Percentiles rank a stretch among this genome's conserved stretches.
phyloP scores from a whole-genome alignment of 37 sponge, comb jelly and placozoan species.

The Oscarella lobularis region DNA sequence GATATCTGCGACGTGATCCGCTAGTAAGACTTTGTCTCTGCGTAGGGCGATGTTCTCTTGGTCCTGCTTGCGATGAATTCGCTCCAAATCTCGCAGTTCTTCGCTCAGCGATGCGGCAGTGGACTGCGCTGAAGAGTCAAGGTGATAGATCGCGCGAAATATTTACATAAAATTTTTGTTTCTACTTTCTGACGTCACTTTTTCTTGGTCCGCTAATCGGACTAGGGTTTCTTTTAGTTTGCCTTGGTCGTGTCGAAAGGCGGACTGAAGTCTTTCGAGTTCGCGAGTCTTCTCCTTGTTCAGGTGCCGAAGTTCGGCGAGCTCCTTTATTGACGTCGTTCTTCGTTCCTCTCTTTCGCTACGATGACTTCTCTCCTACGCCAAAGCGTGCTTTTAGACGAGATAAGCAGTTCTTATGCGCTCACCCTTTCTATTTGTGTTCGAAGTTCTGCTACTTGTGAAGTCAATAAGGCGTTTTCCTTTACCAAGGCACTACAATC shows the following conservation, averaged over 20 bases:
- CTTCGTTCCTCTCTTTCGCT: neutral
- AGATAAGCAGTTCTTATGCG: no score
- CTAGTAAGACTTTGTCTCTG: neutral
- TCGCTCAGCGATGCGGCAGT: neutral
- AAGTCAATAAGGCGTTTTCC: neutral
- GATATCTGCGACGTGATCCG: neutral
- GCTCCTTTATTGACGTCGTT: neutral
- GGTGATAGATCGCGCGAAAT: no score
- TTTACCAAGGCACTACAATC: neutral
- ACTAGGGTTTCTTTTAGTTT: neutral
- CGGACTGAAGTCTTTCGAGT: neutral
- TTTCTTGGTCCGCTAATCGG: neutral
- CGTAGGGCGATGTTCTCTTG: slow-evolving; percentile 1
- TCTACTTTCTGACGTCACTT: neutral
- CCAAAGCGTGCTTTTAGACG: no score
- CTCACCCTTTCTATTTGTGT: neutral
- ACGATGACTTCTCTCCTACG: slow-evolving; percentile 1
- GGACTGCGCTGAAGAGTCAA: no score
- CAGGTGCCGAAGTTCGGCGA: neutral
- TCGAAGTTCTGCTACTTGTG: neutral
- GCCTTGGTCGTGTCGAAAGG: neutral
- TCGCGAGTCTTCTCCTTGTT: neutral
- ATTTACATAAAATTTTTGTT: no score
- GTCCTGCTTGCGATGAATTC: neutral
- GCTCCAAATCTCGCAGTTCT: neutral